These are phyloP conservation scores for Gobio gobio DNA, from an alignment of 2,113 vertebrate species.

Conservation along the genomic window DNA sequence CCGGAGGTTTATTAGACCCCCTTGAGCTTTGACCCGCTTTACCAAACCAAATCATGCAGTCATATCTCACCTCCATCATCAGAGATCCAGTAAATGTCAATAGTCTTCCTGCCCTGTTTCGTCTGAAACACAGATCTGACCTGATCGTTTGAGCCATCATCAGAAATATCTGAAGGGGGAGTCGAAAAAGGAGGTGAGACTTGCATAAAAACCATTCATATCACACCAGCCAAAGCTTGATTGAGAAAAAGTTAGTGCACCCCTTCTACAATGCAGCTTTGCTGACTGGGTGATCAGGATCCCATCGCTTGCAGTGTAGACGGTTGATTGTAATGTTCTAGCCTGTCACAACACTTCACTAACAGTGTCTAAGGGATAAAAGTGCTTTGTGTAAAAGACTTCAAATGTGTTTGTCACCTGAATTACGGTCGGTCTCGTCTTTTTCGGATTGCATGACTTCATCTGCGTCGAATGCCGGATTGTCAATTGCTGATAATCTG, in stretches of 20 bases:
- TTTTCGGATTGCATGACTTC: slow-evolving; percentile 44
- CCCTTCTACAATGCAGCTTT: background rate
- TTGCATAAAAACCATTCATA: too few relatives aligned
- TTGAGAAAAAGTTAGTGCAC: too few relatives aligned
- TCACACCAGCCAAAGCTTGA: too few relatives aligned
- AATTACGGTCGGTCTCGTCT: slow-evolving; percentile 47
- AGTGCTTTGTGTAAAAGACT: background rate
- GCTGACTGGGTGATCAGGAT: background rate
- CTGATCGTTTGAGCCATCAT: slow-evolving; percentile 40
- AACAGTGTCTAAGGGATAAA: background rate
- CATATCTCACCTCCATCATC: slow-evolving; percentile 76
- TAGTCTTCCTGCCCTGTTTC: slow-evolving; percentile 74
- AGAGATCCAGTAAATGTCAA: slow-evolving; percentile 79
- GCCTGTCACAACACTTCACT: background rate
- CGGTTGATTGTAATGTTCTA: background rate
- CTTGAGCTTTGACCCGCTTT: background rate
- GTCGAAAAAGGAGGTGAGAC: background rate
- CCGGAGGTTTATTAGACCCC: too few relatives aligned
- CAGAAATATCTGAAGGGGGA: background rate
- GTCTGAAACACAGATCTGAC: slow-evolving; percentile 72
- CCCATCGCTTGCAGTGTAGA: too few relatives aligned
- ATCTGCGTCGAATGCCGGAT: slow-evolving; percentile 67
- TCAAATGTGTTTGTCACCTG: slow-evolving; percentile 49
- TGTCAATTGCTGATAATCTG: slow-evolving; percentile 44
- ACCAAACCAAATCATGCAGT: background rate